These are phyloP conservation scores for Chelmon rostratus DNA, from an alignment of 2,797 vertebrate species.

Conservation along the genomic window DNA sequence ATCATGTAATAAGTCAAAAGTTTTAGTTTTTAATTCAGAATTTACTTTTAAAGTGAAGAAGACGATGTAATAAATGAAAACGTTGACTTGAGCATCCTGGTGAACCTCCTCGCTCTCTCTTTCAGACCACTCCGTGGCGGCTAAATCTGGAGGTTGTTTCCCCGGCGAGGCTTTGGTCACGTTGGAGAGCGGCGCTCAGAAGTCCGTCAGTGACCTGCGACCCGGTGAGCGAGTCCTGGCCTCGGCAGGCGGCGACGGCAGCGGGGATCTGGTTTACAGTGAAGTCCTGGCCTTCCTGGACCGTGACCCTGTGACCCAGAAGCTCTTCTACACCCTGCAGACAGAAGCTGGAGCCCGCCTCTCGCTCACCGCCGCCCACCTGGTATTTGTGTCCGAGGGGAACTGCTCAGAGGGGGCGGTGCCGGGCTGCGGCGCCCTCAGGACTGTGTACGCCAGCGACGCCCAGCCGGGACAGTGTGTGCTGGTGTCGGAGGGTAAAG, in stretches of 20 bases:
- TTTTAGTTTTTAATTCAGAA: too few species aligned
- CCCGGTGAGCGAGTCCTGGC: constrained; percentile 91
- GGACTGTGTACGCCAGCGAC: constrained; percentile 87
- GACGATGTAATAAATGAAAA: too few species aligned
- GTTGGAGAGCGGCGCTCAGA: constrained; percentile 85
- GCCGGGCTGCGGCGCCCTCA: constrained; percentile 68
- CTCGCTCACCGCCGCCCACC: constrained; percentile 91
- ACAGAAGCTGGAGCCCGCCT: constrained; percentile 86
- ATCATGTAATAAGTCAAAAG: background rate
- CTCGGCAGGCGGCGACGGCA: constrained; percentile 75
- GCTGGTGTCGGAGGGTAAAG: constrained; percentile 77
- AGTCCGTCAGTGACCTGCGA: constrained; percentile 85
- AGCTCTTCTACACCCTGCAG: constrained; percentile 89
- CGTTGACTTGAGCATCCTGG: too few species aligned
- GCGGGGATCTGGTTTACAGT: constrained; percentile 87
- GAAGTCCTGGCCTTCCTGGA: constrained; percentile 94
- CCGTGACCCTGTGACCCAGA: constrained; percentile 81
- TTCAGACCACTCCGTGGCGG: constrained; percentile 94
- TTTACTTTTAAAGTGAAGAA: too few species aligned
- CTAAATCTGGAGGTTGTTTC: constrained; percentile 96
- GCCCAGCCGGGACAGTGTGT: constrained; percentile 90
- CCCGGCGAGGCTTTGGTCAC: constrained; percentile 88
- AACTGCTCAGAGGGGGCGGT: constrained; percentile 85
- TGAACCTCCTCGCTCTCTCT: too few species aligned
- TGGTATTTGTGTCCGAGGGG: constrained; percentile 88